phyloP scores from a whole-genome alignment of 2,888 invertebrate species.

The Bimastos eiseni region DNA sequence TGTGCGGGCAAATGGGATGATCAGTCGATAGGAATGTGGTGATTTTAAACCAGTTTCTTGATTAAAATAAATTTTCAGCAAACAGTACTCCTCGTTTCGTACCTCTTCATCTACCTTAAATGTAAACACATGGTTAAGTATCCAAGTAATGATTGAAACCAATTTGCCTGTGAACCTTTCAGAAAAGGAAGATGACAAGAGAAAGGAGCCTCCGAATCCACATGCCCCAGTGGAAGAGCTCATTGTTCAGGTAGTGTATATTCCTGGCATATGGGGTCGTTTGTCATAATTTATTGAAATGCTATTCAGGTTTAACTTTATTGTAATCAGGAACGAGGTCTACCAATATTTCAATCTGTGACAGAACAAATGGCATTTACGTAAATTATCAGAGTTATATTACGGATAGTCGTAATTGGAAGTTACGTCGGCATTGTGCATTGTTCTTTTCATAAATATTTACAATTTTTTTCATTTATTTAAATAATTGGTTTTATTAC shows the following conservation, averaged over 20 bases:
- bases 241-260: background rate
- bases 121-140: background rate
- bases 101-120: background rate
- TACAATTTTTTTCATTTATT: no score
- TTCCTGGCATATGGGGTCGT: background rate
- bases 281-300: background rate
- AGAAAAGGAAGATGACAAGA: slow-evolving; percentile 39
- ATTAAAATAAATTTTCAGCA: no score
- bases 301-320: background rate
- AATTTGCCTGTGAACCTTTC: background rate
- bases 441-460: no score
- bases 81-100: no score
- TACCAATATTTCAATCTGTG: no score
- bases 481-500: no score
- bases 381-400: background rate
- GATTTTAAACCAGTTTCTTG: background rate
- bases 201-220: slow-evolving; percentile 52
- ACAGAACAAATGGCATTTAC: no score
- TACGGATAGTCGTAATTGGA: background rate
- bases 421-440: no score
- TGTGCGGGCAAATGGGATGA: background rate
- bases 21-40: background rate
- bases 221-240: slow-evolving; percentile 44
- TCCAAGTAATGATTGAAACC: background rate
- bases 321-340: no score